Conservation (phyloP, 2,888 invertebrate genomes). For the Scrobipalpa atriplicella region DNA sequence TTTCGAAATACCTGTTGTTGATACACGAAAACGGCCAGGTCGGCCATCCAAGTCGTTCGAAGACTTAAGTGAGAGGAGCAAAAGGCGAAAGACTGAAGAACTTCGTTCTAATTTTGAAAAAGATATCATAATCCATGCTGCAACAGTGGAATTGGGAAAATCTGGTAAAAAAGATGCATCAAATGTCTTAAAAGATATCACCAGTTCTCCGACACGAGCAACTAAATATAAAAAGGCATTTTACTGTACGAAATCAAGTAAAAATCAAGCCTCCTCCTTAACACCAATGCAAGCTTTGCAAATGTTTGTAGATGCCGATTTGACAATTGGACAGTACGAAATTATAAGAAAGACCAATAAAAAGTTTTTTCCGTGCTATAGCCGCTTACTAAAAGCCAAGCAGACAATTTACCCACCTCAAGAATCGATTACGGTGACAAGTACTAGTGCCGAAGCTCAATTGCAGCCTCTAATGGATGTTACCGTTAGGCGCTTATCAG, state of each 20-base stretch:
- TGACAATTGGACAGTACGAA: slow-evolving; percentile 24
- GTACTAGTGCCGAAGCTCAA: slow-evolving; percentile 18
- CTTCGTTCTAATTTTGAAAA: slow-evolving; percentile 27
- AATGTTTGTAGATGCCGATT: slow-evolving; percentile 27
- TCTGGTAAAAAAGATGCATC: slow-evolving; percentile 35
- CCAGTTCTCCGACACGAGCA: slow-evolving; percentile 20
- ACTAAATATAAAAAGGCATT: neutral
- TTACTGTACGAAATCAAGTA: neutral
- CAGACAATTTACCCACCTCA: slow-evolving; percentile 24
- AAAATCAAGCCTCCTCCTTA: neutral
- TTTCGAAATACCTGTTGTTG: slow-evolving; percentile 28
- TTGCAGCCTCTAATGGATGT: slow-evolving; percentile 19
- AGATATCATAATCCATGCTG: slow-evolving; percentile 34
- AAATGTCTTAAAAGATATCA: slow-evolving; percentile 32
- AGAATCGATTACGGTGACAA: slow-evolving; percentile 23
- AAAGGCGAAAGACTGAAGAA: slow-evolving; percentile 34
- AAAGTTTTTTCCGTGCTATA: slow-evolving; percentile 22
- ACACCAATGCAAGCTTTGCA: slow-evolving; percentile 14
- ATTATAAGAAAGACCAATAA: slow-evolving; percentile 18
- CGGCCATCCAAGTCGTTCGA: slow-evolving; percentile 34
- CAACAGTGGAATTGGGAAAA: slow-evolving; percentile 34
- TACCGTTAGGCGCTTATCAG: neutral
- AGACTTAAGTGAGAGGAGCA: slow-evolving; percentile 33
- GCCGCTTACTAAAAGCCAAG: slow-evolving; percentile 25
- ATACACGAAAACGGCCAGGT: slow-evolving; percentile 28